Conservation (phyloP, 2,888 invertebrate genomes). For the Artemia sinica region DNA sequence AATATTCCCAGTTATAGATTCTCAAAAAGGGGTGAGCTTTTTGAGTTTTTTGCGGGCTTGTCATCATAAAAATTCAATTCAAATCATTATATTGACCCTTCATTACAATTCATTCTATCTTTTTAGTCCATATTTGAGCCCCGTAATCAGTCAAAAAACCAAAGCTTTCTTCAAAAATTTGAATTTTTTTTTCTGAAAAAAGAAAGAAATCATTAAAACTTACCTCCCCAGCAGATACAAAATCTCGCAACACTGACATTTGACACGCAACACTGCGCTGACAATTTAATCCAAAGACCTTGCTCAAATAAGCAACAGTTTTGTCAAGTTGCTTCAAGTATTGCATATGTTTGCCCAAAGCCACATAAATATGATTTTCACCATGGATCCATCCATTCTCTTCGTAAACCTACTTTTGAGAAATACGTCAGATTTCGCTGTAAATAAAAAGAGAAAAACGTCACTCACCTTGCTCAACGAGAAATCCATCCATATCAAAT, state of each 20-base stretch:
- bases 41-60: no score
- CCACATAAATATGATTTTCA: conserved; percentile 87
- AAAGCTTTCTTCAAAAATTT: no score
- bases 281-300: conserved; percentile 43
- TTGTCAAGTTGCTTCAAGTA: conserved; percentile 46
- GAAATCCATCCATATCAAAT: not conserved
- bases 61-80: no score
- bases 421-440: no score
- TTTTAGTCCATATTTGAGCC: no score
- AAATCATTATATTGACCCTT: no score
- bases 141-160: no score
- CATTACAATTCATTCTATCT: no score
- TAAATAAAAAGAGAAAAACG: no score
- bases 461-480: no score
- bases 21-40: no score
- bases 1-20: no score
- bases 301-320: conserved; percentile 30
- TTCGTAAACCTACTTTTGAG: conserved; percentile 44
- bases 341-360: conserved; percentile 71
- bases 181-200: not conserved
- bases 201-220: conserved; percentile 26
- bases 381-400: conserved; percentile 73
- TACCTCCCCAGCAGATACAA: conserved; percentile 65
- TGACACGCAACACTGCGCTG: conserved; percentile 55
- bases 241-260: conserved; percentile 65